Percentiles rank a stretch among this genome's conserved stretches.
Conservation (phyloP, 2,888 invertebrate genomes). For the Sycophila texana region DNA sequence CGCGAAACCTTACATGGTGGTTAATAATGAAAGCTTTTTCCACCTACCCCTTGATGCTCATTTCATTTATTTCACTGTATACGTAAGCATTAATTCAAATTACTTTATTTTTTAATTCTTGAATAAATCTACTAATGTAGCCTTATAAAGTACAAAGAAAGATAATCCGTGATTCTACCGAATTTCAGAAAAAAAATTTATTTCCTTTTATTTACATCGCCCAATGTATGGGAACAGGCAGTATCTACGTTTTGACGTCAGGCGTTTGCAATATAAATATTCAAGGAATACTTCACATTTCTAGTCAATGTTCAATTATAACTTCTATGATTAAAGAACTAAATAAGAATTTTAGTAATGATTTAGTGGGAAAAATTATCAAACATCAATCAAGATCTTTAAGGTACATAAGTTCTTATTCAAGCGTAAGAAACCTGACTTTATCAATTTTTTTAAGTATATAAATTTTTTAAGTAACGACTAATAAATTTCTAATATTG, state of each 20-base stretch:
- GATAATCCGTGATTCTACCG: too few species aligned
- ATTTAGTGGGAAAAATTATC: background rate
- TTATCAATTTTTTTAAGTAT: too few species aligned
- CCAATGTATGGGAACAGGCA: slow-evolving; percentile 61
- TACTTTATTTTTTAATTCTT: too few species aligned
- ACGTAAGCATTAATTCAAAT: too few species aligned
- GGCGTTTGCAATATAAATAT: slow-evolving; percentile 61
- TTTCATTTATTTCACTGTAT: too few species aligned
- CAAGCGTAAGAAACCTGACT: too few species aligned
- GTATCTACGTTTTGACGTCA: slow-evolving; percentile 59
- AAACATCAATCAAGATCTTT: slow-evolving; percentile 1
- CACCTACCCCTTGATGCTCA: too few species aligned
- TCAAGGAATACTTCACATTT: slow-evolving; percentile 19
- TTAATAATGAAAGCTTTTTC: too few species aligned
- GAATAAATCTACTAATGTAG: too few species aligned
- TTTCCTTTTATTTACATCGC: slow-evolving; percentile 62
- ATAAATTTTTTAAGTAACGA: too few species aligned
- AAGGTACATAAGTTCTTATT: slow-evolving; percentile 15
- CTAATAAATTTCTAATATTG: too few species aligned
- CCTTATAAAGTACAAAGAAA: background rate
- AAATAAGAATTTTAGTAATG: background rate
- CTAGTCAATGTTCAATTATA: background rate
- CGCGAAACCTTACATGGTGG: too few species aligned
- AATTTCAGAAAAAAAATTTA: slow-evolving; percentile 54
- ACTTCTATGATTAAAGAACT: background rate